These are phyloP conservation scores for Petrolisthes cinctipes DNA, from an alignment of 2,888 invertebrate genomes.

Conservation along the genomic window DNA sequence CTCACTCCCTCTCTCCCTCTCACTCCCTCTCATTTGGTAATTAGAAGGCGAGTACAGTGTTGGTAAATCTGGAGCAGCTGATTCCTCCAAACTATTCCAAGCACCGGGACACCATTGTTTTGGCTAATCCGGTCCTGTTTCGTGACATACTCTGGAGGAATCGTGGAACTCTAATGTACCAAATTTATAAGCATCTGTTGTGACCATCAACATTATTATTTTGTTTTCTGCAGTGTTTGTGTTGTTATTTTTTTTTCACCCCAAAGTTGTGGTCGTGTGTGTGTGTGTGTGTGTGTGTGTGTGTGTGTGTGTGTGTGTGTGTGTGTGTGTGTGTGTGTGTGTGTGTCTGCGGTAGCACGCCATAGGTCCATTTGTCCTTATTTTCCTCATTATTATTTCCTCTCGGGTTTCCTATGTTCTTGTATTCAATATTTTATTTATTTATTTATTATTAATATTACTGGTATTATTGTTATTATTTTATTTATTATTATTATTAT, in stretches of 20 bases:
- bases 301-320: background rate
- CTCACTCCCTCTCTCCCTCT: background rate
- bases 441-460: no score
- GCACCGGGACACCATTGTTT: no score
- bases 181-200: no score
- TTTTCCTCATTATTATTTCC: background rate
- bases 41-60: no score
- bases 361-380: background rate
- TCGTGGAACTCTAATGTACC: no score
- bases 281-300: background rate
- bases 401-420: background rate
- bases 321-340: constrained; percentile 11
- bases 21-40: background rate
- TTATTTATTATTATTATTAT: background rate
- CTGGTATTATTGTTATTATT: background rate
- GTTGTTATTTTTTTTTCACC: background rate
- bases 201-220: background rate
- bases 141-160: no score
- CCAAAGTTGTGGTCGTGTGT: background rate
- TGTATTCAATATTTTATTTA: background rate
- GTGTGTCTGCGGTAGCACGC: background rate
- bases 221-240: background rate
- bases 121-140: no score
- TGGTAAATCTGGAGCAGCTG: no score
- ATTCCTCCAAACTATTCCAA: no score